Base-by-base conservation (phyloP, 1,140 invertebrate species). In the Neuroterus valhalla region DNA sequence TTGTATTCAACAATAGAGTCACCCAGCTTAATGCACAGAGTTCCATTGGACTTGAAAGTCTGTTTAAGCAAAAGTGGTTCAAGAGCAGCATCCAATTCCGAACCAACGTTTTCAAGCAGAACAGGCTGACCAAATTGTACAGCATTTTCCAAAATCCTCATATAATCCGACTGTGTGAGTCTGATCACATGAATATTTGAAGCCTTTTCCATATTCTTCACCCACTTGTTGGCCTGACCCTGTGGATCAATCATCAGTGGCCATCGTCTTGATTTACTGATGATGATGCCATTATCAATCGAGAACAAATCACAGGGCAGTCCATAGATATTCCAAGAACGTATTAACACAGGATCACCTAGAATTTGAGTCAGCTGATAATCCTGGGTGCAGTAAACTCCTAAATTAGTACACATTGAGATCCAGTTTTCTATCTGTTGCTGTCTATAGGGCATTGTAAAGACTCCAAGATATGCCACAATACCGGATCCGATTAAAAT, bases 171-270 rank as follows among this genome's bases (percentile, higher is more conserved):
- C 85, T 97, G 96, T 44, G 93, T 93, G 17, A 97, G 91, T 75
- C 96, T 94, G 43, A 97, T 94, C 2, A 98, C 91, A 72, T 93
- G 93, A 15, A 98, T 89, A 86, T 96, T 96, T 55, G 95, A 95
- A 14, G 93, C 92, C 85, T 96, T 97, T 89, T 98, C 96, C 93
- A 96, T 95, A 86, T 97, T 98, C 89, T 98, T 98, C 4, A 98
- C 93, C 97, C 97, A 98, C 84, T 97, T 96, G 79, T 97, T 98
- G 0, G 97, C 98, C 88, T 98, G 97, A 4, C 94, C 94, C 90
- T 99, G 96, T 0, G 97, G 97, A 91, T 99, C 98, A 82, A 99
- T 98, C 94, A 98, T 96, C 21, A 98, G 86, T 0, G 97, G 96
- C 95, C 96, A 96, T 76, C 97, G 92, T 71, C 96, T 92, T 2